Evolutionary conservation across 2,113 vertebrate species (phyloP).

Genomic region (Silurus asotus): DNA sequence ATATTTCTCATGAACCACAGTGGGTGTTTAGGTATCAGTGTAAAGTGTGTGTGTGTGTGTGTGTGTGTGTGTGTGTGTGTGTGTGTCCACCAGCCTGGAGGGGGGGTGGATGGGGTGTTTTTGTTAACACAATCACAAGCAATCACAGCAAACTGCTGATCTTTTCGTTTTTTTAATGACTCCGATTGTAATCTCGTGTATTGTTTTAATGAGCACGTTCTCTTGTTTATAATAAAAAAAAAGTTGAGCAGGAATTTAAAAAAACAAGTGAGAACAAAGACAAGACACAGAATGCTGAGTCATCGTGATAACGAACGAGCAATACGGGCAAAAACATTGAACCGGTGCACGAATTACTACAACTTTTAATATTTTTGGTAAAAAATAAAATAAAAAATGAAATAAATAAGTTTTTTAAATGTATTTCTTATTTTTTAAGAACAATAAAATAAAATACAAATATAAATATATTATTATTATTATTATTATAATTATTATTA

Average conservation of each 20-base stretch:
- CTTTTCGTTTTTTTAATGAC: slow-evolving; percentile 22
- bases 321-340: not conserved
- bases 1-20: not conserved
- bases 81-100: slow-evolving; percentile 65
- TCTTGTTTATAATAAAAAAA: not conserved
- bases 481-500: not conserved
- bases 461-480: no score
- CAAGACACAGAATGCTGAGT: not conserved
- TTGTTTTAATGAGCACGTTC: slow-evolving; percentile 2
- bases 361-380: no score
- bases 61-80: slow-evolving; percentile 40
- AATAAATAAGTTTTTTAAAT: no score
- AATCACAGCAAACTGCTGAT: slow-evolving; percentile 45
- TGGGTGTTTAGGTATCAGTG: not conserved
- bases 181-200: slow-evolving; percentile 13
- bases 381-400: no score
- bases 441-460: no score
- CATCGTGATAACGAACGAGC: not conserved
- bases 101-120: slow-evolving; percentile 56
- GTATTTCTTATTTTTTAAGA: no score
- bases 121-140: slow-evolving; percentile 72
- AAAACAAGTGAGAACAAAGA: not conserved
- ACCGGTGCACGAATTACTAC: no score
- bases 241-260: not conserved
- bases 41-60: not conserved